phyloP scores from a whole-genome alignment of 2,888 invertebrate genomes.

The Antheraea yamamai region DNA sequence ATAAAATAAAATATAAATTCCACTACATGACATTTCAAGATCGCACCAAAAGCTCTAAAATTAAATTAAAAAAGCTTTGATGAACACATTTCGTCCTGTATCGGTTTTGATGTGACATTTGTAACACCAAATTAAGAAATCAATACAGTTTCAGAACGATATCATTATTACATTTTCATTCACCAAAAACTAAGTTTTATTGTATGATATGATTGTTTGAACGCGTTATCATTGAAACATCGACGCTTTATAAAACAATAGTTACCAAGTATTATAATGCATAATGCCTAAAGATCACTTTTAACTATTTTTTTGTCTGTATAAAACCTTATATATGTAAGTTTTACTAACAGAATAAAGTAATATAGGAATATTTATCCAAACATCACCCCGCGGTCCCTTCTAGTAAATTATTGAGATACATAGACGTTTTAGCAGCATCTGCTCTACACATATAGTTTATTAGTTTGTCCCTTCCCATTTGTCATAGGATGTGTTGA shows the following conservation, averaged over 20 bases:
- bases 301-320: not conserved
- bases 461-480: conserved; percentile 60
- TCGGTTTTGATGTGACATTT: not conserved
- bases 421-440: conserved; percentile 58
- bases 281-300: not conserved
- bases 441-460: conserved; percentile 54
- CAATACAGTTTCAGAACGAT: not conserved
- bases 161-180: not conserved
- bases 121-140: not conserved
- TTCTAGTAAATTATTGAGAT: conserved; percentile 57
- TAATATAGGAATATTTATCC: not conserved
- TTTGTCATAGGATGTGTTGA: conserved; percentile 71
- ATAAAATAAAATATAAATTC: no score
- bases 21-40: no score
- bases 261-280: not conserved
- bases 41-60: no score
- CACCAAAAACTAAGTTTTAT: not conserved
- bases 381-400: conserved; percentile 14
- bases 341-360: not conserved
- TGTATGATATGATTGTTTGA: not conserved
- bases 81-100: not conserved
- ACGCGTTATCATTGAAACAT: not conserved
- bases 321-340: not conserved
- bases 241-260: not conserved
- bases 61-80: not conserved